Evolutionary conservation across 2,113 vertebrate genomes (phyloP).

Genomic region (Thomomys bottae): DNA sequence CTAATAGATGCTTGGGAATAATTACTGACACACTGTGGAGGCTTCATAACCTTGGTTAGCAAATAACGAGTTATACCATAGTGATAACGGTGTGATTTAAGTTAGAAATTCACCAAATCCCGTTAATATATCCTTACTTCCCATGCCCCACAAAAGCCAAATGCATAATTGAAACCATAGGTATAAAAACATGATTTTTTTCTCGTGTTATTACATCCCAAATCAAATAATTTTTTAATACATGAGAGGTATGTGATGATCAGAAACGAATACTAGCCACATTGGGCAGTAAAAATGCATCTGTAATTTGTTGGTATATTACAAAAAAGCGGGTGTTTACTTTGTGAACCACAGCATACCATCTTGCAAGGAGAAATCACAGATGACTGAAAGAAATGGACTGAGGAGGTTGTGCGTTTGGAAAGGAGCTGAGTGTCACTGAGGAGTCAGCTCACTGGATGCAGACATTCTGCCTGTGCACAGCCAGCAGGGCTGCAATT

Average conservation of each 20-base stretch:
- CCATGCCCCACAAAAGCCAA: slow-evolving; percentile 60
- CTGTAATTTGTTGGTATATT: slow-evolving; percentile 41
- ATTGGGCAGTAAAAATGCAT: slow-evolving; percentile 59
- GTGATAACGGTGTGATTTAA: slow-evolving; percentile 78
- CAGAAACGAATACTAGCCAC: slow-evolving; percentile 36
- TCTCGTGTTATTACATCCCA: slow-evolving; percentile 56
- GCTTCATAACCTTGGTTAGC: slow-evolving; percentile 80
- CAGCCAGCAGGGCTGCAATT: neutral
- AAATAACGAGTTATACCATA: slow-evolving; percentile 82
- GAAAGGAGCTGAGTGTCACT: slow-evolving; percentile 44
- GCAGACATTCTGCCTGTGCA: neutral
- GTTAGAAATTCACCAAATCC: slow-evolving; percentile 76
- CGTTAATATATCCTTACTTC: slow-evolving; percentile 71
- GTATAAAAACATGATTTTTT: slow-evolving; percentile 72
- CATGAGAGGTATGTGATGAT: slow-evolving; percentile 64
- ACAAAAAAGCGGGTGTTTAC: slow-evolving; percentile 63
- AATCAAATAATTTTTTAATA: slow-evolving; percentile 80
- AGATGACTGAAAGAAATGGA: neutral
- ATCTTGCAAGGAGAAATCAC: slow-evolving; percentile 48
- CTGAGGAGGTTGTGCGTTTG: neutral
- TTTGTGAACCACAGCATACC: slow-evolving; percentile 69
- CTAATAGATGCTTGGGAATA: slow-evolving; percentile 81
- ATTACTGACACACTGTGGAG: slow-evolving; percentile 78
- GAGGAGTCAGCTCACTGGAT: slow-evolving; percentile 47
- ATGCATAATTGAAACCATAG: slow-evolving; percentile 78